These are phyloP conservation scores for Datnioides undecimradiatus DNA, from an alignment of 2,113 vertebrate genomes.

Conservation along the genomic window DNA sequence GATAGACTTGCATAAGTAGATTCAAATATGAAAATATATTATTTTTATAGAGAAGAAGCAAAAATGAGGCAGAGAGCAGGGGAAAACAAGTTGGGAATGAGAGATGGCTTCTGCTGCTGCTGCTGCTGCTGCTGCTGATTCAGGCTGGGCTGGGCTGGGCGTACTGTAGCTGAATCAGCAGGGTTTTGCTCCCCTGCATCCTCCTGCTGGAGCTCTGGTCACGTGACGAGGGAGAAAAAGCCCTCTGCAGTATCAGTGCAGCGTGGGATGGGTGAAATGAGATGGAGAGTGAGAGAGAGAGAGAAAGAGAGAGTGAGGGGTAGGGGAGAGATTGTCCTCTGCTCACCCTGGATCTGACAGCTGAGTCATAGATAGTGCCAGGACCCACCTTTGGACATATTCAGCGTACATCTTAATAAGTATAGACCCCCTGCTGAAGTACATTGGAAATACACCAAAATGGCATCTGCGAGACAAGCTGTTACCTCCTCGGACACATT, in stretches of 20 bases:
- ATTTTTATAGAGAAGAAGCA: conserved; percentile 5
- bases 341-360: conserved; percentile 69
- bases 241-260: conserved; percentile 82
- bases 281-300: conserved; percentile 39
- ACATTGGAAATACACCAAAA: conserved; percentile 22
- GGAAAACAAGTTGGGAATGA: conserved; percentile 16
- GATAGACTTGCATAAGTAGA: background rate
- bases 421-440: conserved; percentile 28
- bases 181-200: conserved; percentile 77
- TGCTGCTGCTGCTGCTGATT: conserved; percentile 80
- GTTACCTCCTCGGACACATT: conserved; percentile 36
- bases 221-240: conserved; percentile 75
- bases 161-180: conserved; percentile 83
- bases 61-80: conserved; percentile 9
- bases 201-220: conserved; percentile 78
- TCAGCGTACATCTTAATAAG: conserved; percentile 50
- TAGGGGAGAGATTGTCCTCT: conserved; percentile 56
- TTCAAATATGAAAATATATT: background rate
- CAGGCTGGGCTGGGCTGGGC: conserved; percentile 70
- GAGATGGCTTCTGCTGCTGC: conserved; percentile 52
- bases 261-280: conserved; percentile 69
- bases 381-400: conserved; percentile 37
- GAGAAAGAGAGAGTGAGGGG: conserved; percentile 31
- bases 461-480: conserved; percentile 59
- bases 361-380: conserved; percentile 73